Evolutionary conservation across 2,888 invertebrate genomes (phyloP).

Genomic region (Archaeoteleia sp.): DNA sequence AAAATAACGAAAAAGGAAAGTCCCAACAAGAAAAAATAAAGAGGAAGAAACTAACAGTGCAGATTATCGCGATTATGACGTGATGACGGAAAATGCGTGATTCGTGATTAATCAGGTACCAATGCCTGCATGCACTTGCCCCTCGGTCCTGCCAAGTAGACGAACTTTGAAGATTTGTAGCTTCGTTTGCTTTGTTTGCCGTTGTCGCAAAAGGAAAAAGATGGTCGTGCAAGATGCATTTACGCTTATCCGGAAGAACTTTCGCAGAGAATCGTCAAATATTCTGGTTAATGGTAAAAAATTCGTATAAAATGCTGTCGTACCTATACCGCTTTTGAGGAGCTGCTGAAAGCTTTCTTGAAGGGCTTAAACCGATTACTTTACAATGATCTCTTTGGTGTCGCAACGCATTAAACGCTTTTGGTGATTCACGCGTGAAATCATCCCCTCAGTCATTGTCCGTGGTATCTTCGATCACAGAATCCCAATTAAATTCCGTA

Average conservation of each 20-base stretch:
- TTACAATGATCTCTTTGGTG: constrained; percentile 60
- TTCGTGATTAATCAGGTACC: constrained; percentile 40
- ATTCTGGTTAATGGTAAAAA: constrained; percentile 61
- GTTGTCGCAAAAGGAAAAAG: constrained; percentile 23
- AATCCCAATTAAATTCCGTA: constrained; percentile 93
- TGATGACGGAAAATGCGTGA: constrained; percentile 7
- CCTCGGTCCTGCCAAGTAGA: constrained; percentile 35
- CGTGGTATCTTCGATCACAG: constrained; percentile 83
- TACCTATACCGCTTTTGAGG: constrained; percentile 55
- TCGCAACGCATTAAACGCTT: constrained; percentile 37
- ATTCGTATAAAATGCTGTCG: constrained; percentile 57
- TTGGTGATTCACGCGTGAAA: constrained; percentile 15
- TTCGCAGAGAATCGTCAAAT: constrained; percentile 55
- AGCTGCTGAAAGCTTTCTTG: constrained; percentile 58
- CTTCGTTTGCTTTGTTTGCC: too few species aligned
- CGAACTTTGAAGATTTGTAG: too few species aligned
- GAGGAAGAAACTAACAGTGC: constrained; percentile 10
- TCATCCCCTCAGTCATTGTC: constrained; percentile 67
- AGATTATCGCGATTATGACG: constrained; percentile 17
- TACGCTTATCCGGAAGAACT: constrained; percentile 64
- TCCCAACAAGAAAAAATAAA: constrained; percentile 27
- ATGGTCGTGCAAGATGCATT: constrained; percentile 49
- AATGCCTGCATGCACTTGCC: constrained; percentile 32
- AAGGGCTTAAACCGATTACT: constrained; percentile 57
- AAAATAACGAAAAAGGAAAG: constrained; percentile 13